phyloP scores from a whole-genome alignment of 2,797 vertebrate species.

The Falco naumanni region DNA sequence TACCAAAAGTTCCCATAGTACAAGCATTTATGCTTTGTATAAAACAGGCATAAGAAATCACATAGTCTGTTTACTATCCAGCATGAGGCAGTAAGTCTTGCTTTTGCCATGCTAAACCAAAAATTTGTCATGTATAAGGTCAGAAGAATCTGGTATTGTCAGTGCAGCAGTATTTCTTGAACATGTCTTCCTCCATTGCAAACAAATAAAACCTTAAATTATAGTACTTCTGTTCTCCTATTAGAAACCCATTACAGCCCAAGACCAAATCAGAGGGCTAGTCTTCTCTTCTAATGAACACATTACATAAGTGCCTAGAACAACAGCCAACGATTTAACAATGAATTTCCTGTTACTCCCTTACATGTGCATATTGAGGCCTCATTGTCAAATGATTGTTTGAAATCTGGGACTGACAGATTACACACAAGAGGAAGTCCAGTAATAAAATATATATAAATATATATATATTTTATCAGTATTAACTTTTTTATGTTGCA shows the following conservation, averaged over 20 bases:
- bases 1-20: background rate
- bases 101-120: background rate
- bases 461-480: background rate
- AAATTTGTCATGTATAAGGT: background rate
- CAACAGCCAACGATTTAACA: background rate
- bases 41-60: background rate
- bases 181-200: background rate
- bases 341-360: background rate
- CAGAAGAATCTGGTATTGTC: background rate
- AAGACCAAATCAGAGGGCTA: background rate
- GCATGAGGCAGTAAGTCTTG: background rate
- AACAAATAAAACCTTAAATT: background rate
- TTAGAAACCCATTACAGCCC: background rate
- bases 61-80: background rate
- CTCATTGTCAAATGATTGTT: background rate
- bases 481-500: slow-evolving; percentile 65
- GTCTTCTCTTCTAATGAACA: background rate
- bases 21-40: background rate
- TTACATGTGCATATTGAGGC: background rate
- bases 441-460: background rate
- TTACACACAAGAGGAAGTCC: background rate
- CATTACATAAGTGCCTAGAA: background rate
- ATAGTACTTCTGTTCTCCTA: background rate
- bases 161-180: background rate
- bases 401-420: background rate